A percentile compares a stretch with the other conserved stretches of the same genome.
Evolutionary conservation across 2,888 invertebrate species (phyloP).

Genomic region (Papilio gigon): DNA sequence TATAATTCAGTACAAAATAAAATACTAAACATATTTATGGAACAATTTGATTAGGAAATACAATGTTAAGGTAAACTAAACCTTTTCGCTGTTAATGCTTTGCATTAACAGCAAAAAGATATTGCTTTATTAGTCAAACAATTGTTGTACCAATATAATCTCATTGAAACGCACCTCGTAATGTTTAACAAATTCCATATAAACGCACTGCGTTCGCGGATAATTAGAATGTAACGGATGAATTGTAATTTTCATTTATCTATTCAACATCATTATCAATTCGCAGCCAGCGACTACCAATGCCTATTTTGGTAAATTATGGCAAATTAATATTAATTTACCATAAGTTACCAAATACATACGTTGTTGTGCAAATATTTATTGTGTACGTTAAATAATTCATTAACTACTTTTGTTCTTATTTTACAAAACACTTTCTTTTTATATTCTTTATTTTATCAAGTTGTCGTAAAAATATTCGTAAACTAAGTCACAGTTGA

Average conservation of each 20-base stretch:
- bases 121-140: constrained; percentile 1
- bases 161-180: constrained; percentile 5
- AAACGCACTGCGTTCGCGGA: constrained; percentile 1
- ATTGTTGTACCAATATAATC: background rate
- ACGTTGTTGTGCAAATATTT: background rate
- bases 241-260: constrained; percentile 25
- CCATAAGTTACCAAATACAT: background rate
- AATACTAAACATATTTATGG: too few relatives aligned
- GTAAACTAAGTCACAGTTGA: too few relatives aligned
- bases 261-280: constrained; percentile 19
- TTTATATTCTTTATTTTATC: too few relatives aligned
- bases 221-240: constrained; percentile 17
- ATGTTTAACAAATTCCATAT: constrained; percentile 30
- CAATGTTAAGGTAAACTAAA: background rate
- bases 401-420: too few relatives aligned
- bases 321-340: background rate
- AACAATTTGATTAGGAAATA: background rate
- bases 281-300: background rate
- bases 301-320: background rate
- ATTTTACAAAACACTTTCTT: too few relatives aligned
- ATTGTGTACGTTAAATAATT: background rate
- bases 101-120: background rate
- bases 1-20: too few relatives aligned
- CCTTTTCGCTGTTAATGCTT: background rate
- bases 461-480: too few relatives aligned